Evolutionary conservation across 2,113 vertebrate genomes (phyloP), one percentile per base, ranked within the genome.

Genomic region (Rissa tridactyla): DNA sequence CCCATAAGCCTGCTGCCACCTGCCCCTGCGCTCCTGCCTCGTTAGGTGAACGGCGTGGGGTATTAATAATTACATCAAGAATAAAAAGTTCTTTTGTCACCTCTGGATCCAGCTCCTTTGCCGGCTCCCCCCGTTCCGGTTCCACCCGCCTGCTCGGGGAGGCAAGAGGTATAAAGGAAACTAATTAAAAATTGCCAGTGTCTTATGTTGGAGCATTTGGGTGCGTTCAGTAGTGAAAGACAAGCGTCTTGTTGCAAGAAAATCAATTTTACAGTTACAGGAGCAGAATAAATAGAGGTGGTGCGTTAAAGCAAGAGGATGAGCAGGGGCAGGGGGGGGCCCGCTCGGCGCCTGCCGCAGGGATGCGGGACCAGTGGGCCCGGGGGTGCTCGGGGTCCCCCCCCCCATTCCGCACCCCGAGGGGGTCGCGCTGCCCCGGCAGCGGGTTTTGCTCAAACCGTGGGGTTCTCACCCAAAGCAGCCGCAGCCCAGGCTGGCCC

Each of bases 191-290:
- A 96, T 92, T 97, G 97, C 95, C 97, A 96, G 97, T 97, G 97
- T 98, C 97, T 97, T 94, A 92, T 97, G 97, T 97, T 93, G 95
- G 96, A 96, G 96, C 97, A 86, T 98, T 98, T 96, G 97, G 97
- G 97, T 90, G 97, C 93, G 95, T 97, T 98, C 93, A 73, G 96
- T 94, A 80, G 97, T 96, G 97, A 98, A 98, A 98, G 98, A 97
- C 97, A 91, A 98, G 98, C 73, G 97, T 95, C 97, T 96, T 97
- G 98, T 97, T 97, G 96, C 98, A 96, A 95, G 98, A 87, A 98
- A 98, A 98, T 98, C 98, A 98, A 98, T 98, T 98, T 98, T 98
- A 98, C 98, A 98, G 97, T 98, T 98, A 98, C 93, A 97, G 98
- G 97, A 98, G 98, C 98, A 98, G 98, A 98, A 98, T 98, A 98